Percentiles rank a stretch among this genome's conserved stretches.
phyloP scores from a whole-genome alignment of 2,113 vertebrate genomes.

The Pseudois nayaur region DNA sequence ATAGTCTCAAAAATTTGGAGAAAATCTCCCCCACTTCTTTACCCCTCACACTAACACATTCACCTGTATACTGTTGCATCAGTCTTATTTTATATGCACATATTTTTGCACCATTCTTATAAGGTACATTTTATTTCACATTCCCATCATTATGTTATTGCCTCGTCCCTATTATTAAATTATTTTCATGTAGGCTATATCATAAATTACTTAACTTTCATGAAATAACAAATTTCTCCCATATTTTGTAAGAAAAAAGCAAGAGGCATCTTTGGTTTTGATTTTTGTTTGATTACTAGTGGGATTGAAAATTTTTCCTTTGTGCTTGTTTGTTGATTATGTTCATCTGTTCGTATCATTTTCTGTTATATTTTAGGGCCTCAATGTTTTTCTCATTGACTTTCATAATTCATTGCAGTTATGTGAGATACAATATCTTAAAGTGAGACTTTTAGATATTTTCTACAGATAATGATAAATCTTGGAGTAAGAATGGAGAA shows the following conservation, averaged over 20 bases:
- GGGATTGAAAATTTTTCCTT: neutral
- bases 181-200: neutral
- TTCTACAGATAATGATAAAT: neutral
- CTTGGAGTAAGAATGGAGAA: neutral
- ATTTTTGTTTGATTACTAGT: conserved; percentile 16
- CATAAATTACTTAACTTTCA: neutral
- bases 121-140: neutral
- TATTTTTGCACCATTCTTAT: neutral
- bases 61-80: neutral
- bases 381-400: neutral
- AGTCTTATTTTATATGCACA: neutral
- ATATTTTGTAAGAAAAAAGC: neutral
- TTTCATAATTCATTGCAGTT: neutral
- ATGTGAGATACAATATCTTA: neutral
- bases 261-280: neutral
- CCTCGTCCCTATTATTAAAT: neutral
- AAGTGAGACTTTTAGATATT: neutral
- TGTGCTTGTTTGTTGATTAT: neutral
- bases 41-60: neutral
- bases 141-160: neutral
- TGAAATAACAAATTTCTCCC: neutral
- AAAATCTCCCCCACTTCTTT: neutral
- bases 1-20: neutral
- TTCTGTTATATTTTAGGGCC: neutral
- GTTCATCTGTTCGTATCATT: neutral